Evolutionary conservation across 2,797 vertebrate species (phyloP).

Genomic region (Tokudaia tokunoshimensis): DNA sequence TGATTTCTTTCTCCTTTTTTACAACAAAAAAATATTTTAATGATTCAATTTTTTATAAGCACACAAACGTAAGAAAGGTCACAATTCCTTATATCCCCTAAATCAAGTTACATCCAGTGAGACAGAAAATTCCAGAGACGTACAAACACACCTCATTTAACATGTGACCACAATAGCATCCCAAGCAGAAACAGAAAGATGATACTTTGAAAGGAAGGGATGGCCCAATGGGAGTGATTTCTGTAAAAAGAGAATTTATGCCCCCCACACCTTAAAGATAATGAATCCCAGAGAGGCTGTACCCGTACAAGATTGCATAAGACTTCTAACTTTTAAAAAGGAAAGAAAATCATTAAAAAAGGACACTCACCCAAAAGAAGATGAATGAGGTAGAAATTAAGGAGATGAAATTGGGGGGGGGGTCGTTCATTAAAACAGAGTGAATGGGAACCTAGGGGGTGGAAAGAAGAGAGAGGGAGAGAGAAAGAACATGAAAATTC

Average conservation of each 20-base stretch:
- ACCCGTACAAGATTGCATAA: neutral
- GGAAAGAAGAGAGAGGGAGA: neutral
- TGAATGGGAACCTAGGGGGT: neutral
- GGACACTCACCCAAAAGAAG: neutral
- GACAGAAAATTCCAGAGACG: neutral
- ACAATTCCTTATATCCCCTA: slow-evolving; percentile 29
- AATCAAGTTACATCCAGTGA: neutral
- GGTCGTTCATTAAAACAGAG: neutral
- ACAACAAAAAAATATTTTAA: neutral
- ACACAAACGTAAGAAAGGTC: slow-evolving; percentile 5
- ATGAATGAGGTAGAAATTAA: neutral
- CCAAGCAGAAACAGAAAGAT: neutral
- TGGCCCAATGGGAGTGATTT: neutral
- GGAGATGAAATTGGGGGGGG: neutral
- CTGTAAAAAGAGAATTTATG: neutral
- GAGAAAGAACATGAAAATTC: neutral
- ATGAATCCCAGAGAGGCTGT: neutral
- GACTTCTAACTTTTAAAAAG: neutral
- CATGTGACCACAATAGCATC: neutral
- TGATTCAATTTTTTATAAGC: neutral
- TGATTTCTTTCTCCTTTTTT: no score
- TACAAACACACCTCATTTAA: neutral
- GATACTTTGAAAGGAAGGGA: neutral
- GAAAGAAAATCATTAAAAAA: neutral
- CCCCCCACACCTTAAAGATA: neutral